phyloP scores from a whole-genome alignment of 2,113 vertebrate species.

The Tetrao urogallus region DNA sequence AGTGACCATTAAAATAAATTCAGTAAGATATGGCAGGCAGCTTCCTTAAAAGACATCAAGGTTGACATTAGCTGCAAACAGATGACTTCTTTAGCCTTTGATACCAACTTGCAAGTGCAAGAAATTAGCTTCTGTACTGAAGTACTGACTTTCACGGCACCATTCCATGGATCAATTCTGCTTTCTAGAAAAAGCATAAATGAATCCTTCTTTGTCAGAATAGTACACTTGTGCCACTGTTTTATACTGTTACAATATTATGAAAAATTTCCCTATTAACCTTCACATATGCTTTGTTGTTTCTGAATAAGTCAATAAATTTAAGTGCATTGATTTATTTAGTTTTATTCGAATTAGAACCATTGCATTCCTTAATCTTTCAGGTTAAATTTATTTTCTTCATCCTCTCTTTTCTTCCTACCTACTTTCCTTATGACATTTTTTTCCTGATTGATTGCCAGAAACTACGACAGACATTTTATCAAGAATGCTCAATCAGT shows the following conservation, averaged over 20 bases:
- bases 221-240: not conserved
- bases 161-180: not conserved
- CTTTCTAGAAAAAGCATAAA: not conserved
- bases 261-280: not conserved
- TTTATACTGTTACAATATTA: not conserved
- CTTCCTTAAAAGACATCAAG: not conserved
- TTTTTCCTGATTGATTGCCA: not conserved
- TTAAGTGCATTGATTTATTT: not conserved
- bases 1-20: not conserved
- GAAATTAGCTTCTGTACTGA: not conserved
- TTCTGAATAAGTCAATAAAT: not conserved
- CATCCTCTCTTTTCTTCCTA: not conserved
- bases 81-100: not conserved
- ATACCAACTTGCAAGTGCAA: not conserved
- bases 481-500: not conserved
- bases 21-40: not conserved
- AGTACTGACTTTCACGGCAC: not conserved
- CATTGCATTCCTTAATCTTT: not conserved
- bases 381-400: not conserved
- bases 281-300: not conserved
- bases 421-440: not conserved
- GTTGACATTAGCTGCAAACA: not conserved
- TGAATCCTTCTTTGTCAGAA: not conserved
- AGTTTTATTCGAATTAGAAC: not conserved
- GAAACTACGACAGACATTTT: not conserved